phyloP scores from a whole-genome alignment of 2,888 invertebrate genomes.

The Saturnia japonica region DNA sequence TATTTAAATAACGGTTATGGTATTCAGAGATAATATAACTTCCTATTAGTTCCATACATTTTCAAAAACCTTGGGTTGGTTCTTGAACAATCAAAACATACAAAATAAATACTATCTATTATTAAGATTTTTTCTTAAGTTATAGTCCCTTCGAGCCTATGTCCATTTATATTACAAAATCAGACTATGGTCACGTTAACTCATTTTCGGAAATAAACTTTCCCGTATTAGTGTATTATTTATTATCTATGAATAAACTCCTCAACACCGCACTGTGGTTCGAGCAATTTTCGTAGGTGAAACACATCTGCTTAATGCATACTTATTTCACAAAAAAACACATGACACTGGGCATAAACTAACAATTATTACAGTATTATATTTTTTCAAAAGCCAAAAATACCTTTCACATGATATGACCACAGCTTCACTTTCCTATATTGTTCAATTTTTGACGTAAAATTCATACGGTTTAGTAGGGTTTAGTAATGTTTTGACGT shows the following conservation, averaged over 20 bases:
- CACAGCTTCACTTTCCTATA: conserved; percentile 48
- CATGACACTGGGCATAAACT: not conserved
- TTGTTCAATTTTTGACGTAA: conserved; percentile 64
- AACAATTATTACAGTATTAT: not conserved
- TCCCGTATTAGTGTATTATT: no score
- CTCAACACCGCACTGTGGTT: not conserved
- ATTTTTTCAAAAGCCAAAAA: not conserved
- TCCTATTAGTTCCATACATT: no score
- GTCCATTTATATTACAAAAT: not conserved
- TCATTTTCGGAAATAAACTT: no score
- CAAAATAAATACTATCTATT: not conserved
- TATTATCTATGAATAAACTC: not conserved
- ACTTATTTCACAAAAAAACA: not conserved
- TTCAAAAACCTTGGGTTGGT: no score
- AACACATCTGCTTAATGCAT: not conserved
- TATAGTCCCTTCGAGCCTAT: not conserved
- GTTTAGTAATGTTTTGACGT: conserved; percentile 68
- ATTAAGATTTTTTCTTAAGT: not conserved
- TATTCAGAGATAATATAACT: no score
- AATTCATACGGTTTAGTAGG: conserved; percentile 42
- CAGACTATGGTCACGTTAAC: not conserved
- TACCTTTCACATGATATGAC: conserved; percentile 36
- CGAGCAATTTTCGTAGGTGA: not conserved
- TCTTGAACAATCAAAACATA: no score
- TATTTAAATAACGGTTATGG: no score